These are phyloP conservation scores for Mergus octosetaceus DNA, from an alignment of 2,797 vertebrate species.

Conservation along the genomic window DNA sequence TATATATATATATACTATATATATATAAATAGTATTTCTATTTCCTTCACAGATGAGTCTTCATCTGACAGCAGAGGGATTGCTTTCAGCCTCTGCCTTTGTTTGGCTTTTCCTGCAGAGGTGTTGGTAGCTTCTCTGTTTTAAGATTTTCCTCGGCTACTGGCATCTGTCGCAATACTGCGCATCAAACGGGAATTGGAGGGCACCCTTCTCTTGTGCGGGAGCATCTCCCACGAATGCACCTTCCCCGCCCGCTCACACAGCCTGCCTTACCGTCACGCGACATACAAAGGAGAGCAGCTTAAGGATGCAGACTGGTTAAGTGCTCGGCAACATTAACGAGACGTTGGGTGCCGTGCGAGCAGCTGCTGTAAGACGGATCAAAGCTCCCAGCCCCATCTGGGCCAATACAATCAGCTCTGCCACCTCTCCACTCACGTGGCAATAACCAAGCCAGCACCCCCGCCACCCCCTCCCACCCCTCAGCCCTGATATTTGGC, in stretches of 20 bases:
- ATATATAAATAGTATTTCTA: too few relatives aligned
- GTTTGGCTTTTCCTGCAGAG: constrained; percentile 42
- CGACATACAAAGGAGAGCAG: background rate
- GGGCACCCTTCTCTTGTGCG: background rate
- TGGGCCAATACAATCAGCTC: background rate
- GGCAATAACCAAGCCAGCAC: background rate
- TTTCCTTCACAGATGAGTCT: constrained; percentile 67
- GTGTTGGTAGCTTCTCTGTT: background rate
- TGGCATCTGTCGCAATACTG: background rate
- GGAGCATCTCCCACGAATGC: background rate
- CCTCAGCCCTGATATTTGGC: too few relatives aligned
- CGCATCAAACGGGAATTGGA: background rate
- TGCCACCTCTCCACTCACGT: fast-evolving
- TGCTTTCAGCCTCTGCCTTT: constrained; percentile 40
- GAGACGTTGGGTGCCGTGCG: background rate
- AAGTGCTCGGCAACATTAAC: fast-evolving
- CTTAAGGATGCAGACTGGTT: background rate
- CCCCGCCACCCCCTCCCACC: too few relatives aligned
- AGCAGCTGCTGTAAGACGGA: background rate
- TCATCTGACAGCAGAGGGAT: constrained; percentile 27
- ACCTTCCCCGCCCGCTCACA: background rate
- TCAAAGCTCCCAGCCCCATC: background rate
- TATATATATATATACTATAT: too few relatives aligned
- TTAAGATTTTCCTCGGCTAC: background rate
- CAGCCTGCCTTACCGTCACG: background rate